Conservation (phyloP, 2,888 invertebrate genomes). For the Ommatoiulus sabulosus region DNA sequence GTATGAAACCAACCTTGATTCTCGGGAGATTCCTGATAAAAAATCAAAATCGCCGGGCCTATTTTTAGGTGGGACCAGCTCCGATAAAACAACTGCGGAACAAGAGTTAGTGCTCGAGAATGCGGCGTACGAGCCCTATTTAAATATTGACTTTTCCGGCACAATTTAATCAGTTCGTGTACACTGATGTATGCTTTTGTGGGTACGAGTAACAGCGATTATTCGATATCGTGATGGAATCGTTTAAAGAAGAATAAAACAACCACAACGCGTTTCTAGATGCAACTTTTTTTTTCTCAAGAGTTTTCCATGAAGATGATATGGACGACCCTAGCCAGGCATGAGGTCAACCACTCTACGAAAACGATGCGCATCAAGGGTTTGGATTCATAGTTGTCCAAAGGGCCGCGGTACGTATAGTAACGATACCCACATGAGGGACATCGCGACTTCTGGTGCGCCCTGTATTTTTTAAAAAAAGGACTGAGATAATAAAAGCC, state of each 20-base stretch:
- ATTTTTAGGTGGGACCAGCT: conserved; percentile 4
- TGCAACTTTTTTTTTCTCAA: background rate
- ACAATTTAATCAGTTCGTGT: conserved; percentile 20
- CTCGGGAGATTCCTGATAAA: background rate
- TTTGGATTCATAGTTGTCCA: no score
- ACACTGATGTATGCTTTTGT: background rate
- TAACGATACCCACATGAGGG: no score
- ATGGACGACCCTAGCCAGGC: no score
- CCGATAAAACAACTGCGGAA: background rate
- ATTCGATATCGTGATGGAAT: background rate
- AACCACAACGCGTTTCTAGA: background rate
- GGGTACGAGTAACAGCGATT: background rate
- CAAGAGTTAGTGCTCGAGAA: background rate
- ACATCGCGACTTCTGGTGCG: background rate
- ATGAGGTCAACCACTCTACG: no score
- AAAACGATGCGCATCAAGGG: no score
- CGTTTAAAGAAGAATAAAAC: background rate
- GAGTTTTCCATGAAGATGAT: no score
- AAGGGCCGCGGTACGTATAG: no score
- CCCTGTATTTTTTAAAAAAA: background rate
- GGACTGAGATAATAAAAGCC: background rate
- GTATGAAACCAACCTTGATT: conserved; percentile 10
- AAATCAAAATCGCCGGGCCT: background rate
- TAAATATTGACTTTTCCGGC: conserved; percentile 19
- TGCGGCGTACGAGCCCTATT: background rate